Evolutionary conservation across 2,888 invertebrate species (phyloP).

Genomic region (Drosophila monieri): DNA sequence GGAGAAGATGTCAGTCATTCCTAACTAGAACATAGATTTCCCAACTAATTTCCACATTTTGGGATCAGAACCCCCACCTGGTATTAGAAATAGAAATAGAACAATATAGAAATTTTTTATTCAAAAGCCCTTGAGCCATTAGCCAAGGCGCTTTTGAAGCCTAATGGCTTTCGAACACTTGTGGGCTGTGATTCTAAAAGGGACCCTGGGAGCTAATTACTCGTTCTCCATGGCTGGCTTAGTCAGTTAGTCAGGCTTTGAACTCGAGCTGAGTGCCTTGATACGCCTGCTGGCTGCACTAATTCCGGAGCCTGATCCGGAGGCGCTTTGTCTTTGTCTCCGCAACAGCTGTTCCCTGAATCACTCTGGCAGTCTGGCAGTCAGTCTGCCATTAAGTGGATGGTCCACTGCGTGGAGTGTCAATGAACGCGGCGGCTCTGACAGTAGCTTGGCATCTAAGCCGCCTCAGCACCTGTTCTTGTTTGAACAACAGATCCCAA

Average conservation of each 20-base stretch:
- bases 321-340: constrained; percentile 49
- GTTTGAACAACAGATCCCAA: constrained; percentile 27
- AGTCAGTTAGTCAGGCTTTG: constrained; percentile 14
- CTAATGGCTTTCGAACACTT: constrained; percentile 11
- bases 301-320: constrained; percentile 67
- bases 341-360: constrained; percentile 57
- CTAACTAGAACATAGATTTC: neutral
- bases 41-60: neutral
- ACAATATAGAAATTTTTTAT: too few relatives aligned
- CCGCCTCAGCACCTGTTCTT: constrained; percentile 26
- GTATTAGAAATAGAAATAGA: neutral
- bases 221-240: constrained; percentile 38
- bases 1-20: neutral
- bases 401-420: constrained; percentile 54
- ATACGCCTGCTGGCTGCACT: constrained; percentile 71
- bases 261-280: constrained; percentile 37
- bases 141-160: neutral
- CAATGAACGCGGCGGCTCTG: constrained; percentile 56
- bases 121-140: neutral
- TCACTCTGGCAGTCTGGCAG: constrained; percentile 22
- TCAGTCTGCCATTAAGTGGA: too few relatives aligned
- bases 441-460: neutral
- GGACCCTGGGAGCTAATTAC: constrained; percentile 29
- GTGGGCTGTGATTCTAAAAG: constrained; percentile 17
- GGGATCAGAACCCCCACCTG: too few relatives aligned